phyloP scores from a whole-genome alignment of 1,140 invertebrate genomes.

The Stegodyphus dumicola region DNA sequence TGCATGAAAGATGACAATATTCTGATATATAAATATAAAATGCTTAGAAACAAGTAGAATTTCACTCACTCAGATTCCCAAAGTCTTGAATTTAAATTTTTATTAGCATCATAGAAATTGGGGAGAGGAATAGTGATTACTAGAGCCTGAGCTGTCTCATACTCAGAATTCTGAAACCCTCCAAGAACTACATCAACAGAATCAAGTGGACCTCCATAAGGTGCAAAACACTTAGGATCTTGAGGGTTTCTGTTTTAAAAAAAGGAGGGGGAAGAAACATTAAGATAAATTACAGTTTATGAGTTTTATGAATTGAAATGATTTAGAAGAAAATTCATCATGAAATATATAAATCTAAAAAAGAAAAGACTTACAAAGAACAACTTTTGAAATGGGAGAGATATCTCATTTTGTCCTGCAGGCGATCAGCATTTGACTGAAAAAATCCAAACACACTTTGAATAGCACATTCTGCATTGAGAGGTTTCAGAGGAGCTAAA shows the following conservation, averaged over 20 bases:
- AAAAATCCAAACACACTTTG: constrained; percentile 93
- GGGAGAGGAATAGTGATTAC: constrained; percentile 91
- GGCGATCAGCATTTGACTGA: constrained; percentile 75
- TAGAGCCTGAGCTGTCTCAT: constrained; percentile 84
- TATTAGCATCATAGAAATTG: constrained; percentile 82
- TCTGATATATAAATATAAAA: not conserved
- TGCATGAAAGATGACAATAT: not conserved
- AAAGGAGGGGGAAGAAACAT: not conserved
- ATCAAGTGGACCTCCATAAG: constrained; percentile 87
- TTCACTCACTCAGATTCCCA: constrained; percentile 85
- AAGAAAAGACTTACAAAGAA: constrained; percentile 65
- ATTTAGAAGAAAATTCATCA: no score
- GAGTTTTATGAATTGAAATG: no score
- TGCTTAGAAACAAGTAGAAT: not conserved
- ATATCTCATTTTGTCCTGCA: constrained; percentile 74
- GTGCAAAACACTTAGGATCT: constrained; percentile 77
- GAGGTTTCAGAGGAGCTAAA: constrained; percentile 79
- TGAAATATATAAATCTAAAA: not conserved
- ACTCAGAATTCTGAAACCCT: constrained; percentile 83
- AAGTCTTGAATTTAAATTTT: constrained; percentile 78
- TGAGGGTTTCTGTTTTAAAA: constrained; percentile 24
- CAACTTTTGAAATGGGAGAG: constrained; percentile 79
- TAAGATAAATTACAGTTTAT: no score
- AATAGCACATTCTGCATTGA: constrained; percentile 81
- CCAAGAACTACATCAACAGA: constrained; percentile 91